phyloP scores from a whole-genome alignment of 2,113 vertebrate species.

The Pseudorhombus dupliciocellatus region DNA sequence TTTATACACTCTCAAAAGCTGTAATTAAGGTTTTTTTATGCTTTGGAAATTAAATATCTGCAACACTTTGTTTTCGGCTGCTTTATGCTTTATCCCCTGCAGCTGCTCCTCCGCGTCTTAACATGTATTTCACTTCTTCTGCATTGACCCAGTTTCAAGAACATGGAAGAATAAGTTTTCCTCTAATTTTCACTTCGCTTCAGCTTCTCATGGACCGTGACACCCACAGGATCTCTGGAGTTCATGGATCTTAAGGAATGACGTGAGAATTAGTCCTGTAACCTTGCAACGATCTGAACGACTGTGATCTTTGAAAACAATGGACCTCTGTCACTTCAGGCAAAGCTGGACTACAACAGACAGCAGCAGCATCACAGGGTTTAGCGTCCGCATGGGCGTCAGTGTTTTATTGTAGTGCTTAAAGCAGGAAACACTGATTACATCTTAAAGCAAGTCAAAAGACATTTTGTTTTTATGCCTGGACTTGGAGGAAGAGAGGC shows the following conservation, averaged over 20 bases:
- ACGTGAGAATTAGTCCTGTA: neutral
- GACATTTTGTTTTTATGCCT: too few relatives aligned
- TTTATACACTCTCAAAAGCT: conserved; percentile 27
- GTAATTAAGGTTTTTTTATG: conserved; percentile 16
- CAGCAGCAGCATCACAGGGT: neutral
- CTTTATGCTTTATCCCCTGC: conserved; percentile 26
- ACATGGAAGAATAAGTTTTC: conserved; percentile 25
- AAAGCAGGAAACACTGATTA: neutral
- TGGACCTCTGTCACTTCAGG: conserved; percentile 14
- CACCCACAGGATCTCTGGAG: neutral
- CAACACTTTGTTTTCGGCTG: conserved; percentile 26
- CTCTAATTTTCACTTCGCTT: conserved; percentile 28
- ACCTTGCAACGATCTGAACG: too few relatives aligned
- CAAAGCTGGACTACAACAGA: conserved; percentile 5
- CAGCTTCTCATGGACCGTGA: neutral
- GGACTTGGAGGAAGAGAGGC: neutral
- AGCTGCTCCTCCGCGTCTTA: conserved; percentile 22
- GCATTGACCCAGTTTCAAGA: conserved; percentile 59
- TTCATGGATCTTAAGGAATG: neutral
- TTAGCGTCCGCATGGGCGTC: neutral
- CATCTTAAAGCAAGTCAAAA: neutral
- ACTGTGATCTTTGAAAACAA: conserved; percentile 9
- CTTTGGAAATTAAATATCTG: conserved; percentile 41
- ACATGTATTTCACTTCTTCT: conserved; percentile 35
- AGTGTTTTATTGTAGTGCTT: neutral